Evolutionary conservation across 1,140 invertebrate genomes (phyloP), one percentile per base, ranked within the genome.

Genomic region (Hydropsyche tenuis): DNA sequence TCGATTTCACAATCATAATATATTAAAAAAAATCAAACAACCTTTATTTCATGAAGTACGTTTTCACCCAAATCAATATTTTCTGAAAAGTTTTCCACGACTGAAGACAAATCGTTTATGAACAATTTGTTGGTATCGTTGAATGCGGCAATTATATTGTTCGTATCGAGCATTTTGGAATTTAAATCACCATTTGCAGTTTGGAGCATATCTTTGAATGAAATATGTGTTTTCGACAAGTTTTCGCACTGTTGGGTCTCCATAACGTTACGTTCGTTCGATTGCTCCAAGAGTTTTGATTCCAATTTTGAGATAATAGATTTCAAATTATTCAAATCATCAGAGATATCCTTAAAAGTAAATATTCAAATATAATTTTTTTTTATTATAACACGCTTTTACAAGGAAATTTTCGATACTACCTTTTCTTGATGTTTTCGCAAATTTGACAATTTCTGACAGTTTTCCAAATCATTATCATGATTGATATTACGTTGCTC

Each of bases 61-160:
- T 53, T 56, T 11, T 3, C 16, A 14, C 43, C 30, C 2, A 22
- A 7, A 18, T 69, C n/a, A 7, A 76, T 30, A 16, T 64, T 70
- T 18, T 46, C 16, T 1, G 27, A 25, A 27, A 64, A 69, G 12
- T 73, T 60, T 18, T 2, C 45, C 7, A 62, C n/a, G 22, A 65
- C 51, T 25, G 22, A n/a, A 2, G 53, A 18, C 4, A 76, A 65
- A 42, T 73, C 72, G 11, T 60, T 69, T 11, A 73, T 20, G 20
- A 73, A 76, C 7, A 9, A 11, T 43, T 62, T 56, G 22, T 73
- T 76, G n/a, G 60, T 65, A 0, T 73, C 72, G 20, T 76, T 64
- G 16, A 76, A 45, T 1, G 22, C 16, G 2, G 5, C 60, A 14
- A 73, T 69, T 0, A 60, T 45, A 53, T 27, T 30, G 27, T 56